phyloP scores from a whole-genome alignment of 2,113 vertebrate genomes.

The Cryptoleucopteryx plumbea region DNA sequence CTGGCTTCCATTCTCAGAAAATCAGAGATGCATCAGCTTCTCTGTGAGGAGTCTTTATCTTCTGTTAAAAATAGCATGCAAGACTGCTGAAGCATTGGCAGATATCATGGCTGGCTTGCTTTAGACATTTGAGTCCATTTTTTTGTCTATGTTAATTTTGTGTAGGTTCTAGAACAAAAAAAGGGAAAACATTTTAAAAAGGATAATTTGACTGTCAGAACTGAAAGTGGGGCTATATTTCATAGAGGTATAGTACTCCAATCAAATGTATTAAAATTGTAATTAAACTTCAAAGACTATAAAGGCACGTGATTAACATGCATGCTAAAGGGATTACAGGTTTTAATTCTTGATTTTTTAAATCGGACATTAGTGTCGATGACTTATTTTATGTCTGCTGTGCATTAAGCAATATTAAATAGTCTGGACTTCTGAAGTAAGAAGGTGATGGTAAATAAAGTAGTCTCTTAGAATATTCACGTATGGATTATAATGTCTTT shows the following conservation, averaged over 20 bases:
- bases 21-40: neutral
- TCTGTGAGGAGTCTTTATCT: conserved; percentile 1
- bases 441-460: neutral
- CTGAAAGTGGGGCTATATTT: neutral
- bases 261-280: neutral
- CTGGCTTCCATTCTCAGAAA: conserved; percentile 7
- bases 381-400: neutral
- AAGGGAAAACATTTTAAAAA: neutral
- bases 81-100: neutral
- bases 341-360: neutral
- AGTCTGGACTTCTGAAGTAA: neutral
- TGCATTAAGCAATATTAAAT: neutral
- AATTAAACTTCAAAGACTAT: neutral
- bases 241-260: neutral
- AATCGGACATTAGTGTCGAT: neutral
- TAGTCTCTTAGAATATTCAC: neutral
- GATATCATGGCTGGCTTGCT: neutral
- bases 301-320: neutral
- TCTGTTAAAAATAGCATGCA: neutral
- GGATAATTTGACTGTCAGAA: neutral
- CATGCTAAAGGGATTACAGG: neutral
- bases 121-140: neutral
- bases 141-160: neutral
- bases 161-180: neutral
- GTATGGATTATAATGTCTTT: neutral